These are phyloP conservation scores for Spinus olivaceus DNA, from an alignment of 2,797 vertebrate genomes.

Conservation along the genomic window DNA sequence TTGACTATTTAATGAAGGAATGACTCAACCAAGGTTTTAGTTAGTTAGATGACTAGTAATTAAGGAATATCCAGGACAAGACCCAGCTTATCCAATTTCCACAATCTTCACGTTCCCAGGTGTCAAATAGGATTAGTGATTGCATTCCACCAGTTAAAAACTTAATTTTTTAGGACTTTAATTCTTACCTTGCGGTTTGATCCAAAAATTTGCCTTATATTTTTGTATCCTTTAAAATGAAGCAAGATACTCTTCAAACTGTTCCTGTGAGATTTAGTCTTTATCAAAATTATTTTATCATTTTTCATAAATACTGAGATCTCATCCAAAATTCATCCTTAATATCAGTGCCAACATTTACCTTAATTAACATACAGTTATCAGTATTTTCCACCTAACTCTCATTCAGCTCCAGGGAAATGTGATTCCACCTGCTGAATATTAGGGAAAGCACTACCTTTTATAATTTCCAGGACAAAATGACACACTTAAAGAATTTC, in stretches of 20 bases:
- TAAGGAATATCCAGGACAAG: background rate
- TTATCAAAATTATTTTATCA: background rate
- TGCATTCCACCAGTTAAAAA: background rate
- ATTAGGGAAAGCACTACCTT: background rate
- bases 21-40: background rate
- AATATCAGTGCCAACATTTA: background rate
- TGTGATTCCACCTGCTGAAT: background rate
- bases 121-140: background rate
- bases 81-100: background rate
- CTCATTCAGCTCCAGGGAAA: background rate
- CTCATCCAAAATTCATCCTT: background rate
- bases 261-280: background rate
- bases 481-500: background rate
- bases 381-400: background rate
- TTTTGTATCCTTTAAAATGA: background rate
- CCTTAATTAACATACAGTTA: background rate
- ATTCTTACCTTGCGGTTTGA: background rate
- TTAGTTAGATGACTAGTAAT: background rate
- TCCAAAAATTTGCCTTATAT: background rate
- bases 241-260: background rate
- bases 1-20: background rate
- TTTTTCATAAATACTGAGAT: background rate
- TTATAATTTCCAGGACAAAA: background rate
- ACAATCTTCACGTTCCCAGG: background rate
- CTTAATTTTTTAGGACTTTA: background rate